Percentiles rank a stretch among this genome's conserved stretches.
Evolutionary conservation across 2,113 vertebrate species (phyloP).

Genomic region (Sterna hirundo): DNA sequence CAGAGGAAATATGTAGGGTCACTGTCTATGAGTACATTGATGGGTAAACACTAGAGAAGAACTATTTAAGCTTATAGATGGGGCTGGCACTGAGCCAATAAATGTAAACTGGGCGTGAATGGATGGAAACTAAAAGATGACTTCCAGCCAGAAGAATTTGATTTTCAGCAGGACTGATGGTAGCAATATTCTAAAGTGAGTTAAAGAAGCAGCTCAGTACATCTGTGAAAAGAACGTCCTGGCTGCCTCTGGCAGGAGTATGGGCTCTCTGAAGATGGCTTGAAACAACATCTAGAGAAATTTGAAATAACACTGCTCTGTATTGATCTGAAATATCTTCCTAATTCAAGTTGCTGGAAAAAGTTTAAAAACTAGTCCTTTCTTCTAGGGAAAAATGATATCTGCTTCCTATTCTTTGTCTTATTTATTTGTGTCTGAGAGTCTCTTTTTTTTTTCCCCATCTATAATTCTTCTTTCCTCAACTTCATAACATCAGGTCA

Average conservation of each 20-base stretch:
- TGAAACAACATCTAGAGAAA: background rate
- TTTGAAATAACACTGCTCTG: background rate
- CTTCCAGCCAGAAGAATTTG: background rate
- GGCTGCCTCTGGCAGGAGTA: background rate
- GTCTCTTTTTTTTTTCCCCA: background rate
- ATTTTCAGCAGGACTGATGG: background rate
- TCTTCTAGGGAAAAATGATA: background rate
- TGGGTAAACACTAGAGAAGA: background rate
- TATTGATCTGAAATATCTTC: background rate
- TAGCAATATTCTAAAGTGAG: background rate
- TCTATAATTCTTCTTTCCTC: background rate
- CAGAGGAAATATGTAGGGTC: background rate
- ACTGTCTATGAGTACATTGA: background rate
- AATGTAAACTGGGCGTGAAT: background rate
- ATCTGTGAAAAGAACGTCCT: background rate
- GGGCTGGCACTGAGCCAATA: background rate
- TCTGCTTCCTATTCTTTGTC: background rate
- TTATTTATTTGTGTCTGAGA: background rate
- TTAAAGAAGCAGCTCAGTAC: background rate
- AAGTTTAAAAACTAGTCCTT: background rate
- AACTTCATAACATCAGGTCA: background rate
- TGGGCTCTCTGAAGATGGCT: background rate
- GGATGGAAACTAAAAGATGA: background rate
- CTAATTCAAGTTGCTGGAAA: background rate
- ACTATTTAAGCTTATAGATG: background rate